Conservation (phyloP, 2,888 invertebrate genomes). For the Noctua pronuba region DNA sequence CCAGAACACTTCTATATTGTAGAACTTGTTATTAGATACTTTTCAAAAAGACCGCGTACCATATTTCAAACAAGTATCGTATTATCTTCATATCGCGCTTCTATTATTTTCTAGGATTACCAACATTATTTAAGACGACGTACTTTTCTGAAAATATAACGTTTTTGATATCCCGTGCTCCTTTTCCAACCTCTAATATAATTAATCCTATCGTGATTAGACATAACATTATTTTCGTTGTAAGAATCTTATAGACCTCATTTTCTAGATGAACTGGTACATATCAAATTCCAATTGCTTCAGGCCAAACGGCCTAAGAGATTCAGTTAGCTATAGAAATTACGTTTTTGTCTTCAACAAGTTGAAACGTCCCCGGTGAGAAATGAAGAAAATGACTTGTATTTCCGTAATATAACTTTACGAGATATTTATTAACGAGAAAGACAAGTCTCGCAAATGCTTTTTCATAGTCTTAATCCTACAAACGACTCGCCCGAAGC, state of each 20-base stretch:
- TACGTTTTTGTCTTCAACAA: slow-evolving; percentile 9
- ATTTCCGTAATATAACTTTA: slow-evolving; percentile 47
- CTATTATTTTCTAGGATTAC: slow-evolving; percentile 2
- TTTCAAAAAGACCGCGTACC: slow-evolving; percentile 6
- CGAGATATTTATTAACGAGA: slow-evolving; percentile 43
- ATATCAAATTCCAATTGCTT: slow-evolving; percentile 1
- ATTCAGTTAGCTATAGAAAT: slow-evolving; percentile 20
- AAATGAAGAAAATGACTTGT: slow-evolving; percentile 36
- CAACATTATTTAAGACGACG: background rate
- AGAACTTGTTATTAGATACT: slow-evolving; percentile 7
- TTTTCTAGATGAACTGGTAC: background rate
- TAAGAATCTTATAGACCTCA: background rate
- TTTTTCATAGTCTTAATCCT: slow-evolving; percentile 44
- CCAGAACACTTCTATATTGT: background rate
- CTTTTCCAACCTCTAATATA: background rate
- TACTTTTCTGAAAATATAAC: background rate
- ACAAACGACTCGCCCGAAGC: slow-evolving; percentile 33
- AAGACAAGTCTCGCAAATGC: slow-evolving; percentile 26
- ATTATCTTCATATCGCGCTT: slow-evolving; percentile 14
- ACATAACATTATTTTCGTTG: background rate
- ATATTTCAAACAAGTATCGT: slow-evolving; percentile 2
- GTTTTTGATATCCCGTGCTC: background rate
- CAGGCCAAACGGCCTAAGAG: background rate
- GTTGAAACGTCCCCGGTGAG: slow-evolving; percentile 11
- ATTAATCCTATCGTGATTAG: background rate